These are phyloP conservation scores for Erpobdella octoculata DNA, from an alignment of 2,888 invertebrate species.

Conservation along the genomic window DNA sequence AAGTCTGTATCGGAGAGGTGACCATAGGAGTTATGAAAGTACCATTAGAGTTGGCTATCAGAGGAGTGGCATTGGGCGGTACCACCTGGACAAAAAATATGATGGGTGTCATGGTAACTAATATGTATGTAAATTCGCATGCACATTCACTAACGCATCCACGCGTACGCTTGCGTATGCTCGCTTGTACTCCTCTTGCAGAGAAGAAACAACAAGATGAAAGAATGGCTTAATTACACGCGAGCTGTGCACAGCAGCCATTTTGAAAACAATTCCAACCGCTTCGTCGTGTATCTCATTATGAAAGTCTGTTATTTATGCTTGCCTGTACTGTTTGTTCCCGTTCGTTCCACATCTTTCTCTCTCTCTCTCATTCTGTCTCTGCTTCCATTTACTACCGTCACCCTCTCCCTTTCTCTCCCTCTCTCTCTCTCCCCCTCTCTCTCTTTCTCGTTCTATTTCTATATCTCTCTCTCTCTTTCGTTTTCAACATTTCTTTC, in stretches of 20 bases:
- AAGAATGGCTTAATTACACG: too few species aligned
- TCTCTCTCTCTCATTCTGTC: neutral
- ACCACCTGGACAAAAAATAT: neutral
- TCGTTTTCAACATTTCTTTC: neutral
- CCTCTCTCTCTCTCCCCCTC: neutral
- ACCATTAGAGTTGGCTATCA: neutral
- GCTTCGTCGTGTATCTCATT: neutral
- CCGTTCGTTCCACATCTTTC: too few species aligned
- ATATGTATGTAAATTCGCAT: too few species aligned
- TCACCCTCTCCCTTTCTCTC: neutral
- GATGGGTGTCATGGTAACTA: too few species aligned
- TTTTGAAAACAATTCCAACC: too few species aligned
- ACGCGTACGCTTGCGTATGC: too few species aligned
- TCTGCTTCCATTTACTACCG: neutral
- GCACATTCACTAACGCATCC: conserved; percentile 5
- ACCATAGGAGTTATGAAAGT: conserved; percentile 4
- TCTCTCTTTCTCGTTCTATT: neutral
- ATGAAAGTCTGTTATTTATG: too few species aligned
- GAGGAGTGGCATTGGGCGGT: neutral
- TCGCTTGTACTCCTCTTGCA: too few species aligned
- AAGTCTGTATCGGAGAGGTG: neutral
- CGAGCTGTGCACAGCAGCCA: too few species aligned
- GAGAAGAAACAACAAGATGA: too few species aligned
- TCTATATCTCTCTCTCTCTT: neutral
- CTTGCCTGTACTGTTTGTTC: too few species aligned